Conservation (phyloP, 2,113 vertebrate genomes). For the Notarius quadriscutis region DNA sequence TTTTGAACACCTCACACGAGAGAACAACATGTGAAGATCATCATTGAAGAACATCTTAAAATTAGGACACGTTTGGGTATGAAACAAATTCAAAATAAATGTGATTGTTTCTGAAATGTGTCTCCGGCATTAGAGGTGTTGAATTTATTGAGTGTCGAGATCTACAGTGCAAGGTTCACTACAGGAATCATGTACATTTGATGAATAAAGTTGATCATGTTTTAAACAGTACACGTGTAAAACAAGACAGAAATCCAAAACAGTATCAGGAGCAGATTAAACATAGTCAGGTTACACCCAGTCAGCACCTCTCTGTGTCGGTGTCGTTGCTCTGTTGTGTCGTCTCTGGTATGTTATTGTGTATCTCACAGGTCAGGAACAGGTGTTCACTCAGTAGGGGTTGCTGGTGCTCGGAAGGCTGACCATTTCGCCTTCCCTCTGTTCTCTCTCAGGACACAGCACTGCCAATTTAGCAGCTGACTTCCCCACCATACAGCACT, state of each 20-base stretch:
- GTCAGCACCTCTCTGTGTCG: neutral
- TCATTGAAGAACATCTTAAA: neutral
- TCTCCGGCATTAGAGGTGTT: neutral
- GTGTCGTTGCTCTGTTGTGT: neutral
- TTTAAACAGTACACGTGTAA: neutral
- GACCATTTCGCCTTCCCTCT: conserved; percentile 44
- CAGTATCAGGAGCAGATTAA: neutral
- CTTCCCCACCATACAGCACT: conserved; percentile 55
- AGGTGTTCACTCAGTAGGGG: conserved; percentile 55
- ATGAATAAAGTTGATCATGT: neutral
- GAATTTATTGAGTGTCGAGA: neutral
- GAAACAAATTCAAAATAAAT: neutral
- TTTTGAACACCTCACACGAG: neutral
- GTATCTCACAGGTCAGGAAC: conserved; percentile 37
- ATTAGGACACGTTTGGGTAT: neutral
- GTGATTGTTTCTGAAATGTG: neutral
- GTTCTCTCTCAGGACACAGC: conserved; percentile 52
- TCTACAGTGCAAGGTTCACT: neutral
- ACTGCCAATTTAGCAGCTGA: conserved; percentile 62
- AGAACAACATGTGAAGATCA: neutral
- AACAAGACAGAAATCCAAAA: neutral
- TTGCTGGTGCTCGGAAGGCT: conserved; percentile 53
- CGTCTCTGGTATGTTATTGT: conserved; percentile 15
- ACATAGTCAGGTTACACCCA: neutral
- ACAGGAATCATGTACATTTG: neutral